Evolutionary conservation across 2,888 invertebrate genomes (phyloP), one percentile per base, ranked within the genome.

Genomic region (Catocala fraxini): DNA sequence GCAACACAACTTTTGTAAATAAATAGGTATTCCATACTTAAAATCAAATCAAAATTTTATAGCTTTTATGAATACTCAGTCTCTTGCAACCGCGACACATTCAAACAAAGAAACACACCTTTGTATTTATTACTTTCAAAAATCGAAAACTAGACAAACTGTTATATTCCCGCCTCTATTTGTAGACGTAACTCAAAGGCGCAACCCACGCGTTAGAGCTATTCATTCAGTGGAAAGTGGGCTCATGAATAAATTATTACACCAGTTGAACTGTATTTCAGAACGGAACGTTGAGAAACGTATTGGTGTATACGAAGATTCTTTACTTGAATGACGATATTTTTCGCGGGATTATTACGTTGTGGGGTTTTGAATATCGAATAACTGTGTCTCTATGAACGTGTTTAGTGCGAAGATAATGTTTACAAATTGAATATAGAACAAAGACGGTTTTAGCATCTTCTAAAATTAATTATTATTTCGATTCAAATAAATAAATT

Each of bases 201-300:
- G 55, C 75, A 58, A 56, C 70, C 74, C 79, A 75, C 79, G 79
- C 75, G 70, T 76, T 67, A 67, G 69, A 80, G 75, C 80, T 73
- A 82, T 88, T 84, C 87, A 85, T 88, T 85, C 86, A 80, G 70
- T 79, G 79, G 80, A 86, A 82, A 87, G 79, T 80, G 81, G 74
- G 82, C 77, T 85, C 80, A 83, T 88, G 88, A 88, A 88, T 88
- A 87, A 84, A 83, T 87, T 83, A 83, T 80, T 74, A 75, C 73
- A 79, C 80, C 76, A 79, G 79, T 81, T 83, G 75, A 81, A 78
- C 80, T 80, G 72, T 79, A 54, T 58, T 58, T 73, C 69, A 70
- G 73, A 71, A 71, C 71, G 73, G 70, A 75, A 65, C 75, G 73
- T 54, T 72, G 59, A 58, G 60, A 69, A 65, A 65, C 68, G 49